These are phyloP conservation scores for Pangasius larnaudii DNA, from an alignment of 2,797 vertebrate species.

Conservation along the genomic window DNA sequence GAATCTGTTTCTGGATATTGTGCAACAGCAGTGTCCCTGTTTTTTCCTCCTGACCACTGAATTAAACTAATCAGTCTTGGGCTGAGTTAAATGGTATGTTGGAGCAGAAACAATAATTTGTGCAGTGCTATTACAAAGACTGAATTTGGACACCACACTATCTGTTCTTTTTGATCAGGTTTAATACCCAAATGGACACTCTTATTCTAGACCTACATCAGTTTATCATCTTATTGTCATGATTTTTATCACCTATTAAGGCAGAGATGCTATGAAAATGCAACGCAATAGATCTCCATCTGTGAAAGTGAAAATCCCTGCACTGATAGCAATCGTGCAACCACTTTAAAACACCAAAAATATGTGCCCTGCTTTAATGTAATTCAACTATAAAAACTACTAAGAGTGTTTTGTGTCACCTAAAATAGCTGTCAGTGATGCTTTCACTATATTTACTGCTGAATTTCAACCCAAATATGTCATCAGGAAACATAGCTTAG, in stretches of 20 bases:
- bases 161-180: not conserved
- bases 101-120: not conserved
- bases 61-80: not conserved
- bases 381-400: not conserved
- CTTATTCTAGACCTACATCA: not conserved
- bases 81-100: conserved; percentile 1
- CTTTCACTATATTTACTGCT: not conserved
- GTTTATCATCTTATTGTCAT: not conserved
- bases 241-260: conserved; percentile 1
- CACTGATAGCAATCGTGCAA: not conserved
- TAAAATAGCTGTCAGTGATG: not conserved
- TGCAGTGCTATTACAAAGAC: not conserved
- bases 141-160: conserved; percentile 9
- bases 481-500: not conserved
- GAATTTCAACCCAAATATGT: conserved; percentile 2
- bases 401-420: not conserved
- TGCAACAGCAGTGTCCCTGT: not conserved
- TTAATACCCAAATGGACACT: not conserved
- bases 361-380: not conserved
- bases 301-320: not conserved
- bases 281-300: not conserved
- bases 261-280: not conserved
- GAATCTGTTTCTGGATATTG: not conserved
- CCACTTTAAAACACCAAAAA: not conserved
- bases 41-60: not conserved